Base-by-base conservation (phyloP, 1,140 invertebrate species). In the Drosophila quadrilineata region DNA sequence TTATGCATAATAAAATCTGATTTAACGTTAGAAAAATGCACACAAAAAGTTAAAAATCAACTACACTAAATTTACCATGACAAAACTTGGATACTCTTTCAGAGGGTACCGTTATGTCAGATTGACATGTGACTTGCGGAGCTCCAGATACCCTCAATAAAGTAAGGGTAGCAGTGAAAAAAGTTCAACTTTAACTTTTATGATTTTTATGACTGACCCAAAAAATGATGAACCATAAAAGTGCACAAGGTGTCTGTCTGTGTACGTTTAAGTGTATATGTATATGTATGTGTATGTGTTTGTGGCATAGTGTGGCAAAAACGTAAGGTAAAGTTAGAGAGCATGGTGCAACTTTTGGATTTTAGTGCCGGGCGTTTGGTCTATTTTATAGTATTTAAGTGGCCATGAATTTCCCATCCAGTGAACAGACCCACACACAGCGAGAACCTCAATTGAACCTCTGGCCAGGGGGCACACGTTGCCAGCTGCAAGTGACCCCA, bases 311-410 rank as follows among this genome's bases (percentile, higher is more conserved):
- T 57, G 9, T 33, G 12, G 6, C 9, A 49, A 35, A 28, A 66
- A 59, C 52, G 58, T 40, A 62, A 75, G 76, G 58, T 70, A 82
- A 82, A 84, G 35, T 84, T 82, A 70, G 35, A 29, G 6, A 54
- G 38, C 28, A 36, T 66, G 43, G 63, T 60, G 54, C 73, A 84
- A 82, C 77, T 84, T 82, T 82, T 77, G 59, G 50, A 72, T 82
- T 84, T 84, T 76, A 84, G 77, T 77, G 65, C 65, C 77, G 73
- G 58, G 57, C 60, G 70, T 64, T 73, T 70, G 77, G 77, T 84
- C 72, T 75, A 82, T 82, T 82, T 82, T 82, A 76, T 74, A 77
- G 77, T 75, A 77, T 84, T 82, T 84, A 84, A 82, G 77, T 84
- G 77, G 68, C 77, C 77, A 82, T 82, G 77, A 82, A 84, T 84